Percentiles rank a stretch among this genome's conserved stretches.
Evolutionary conservation across 2,797 vertebrate species (phyloP).

Genomic region (Caiman crocodilus): DNA sequence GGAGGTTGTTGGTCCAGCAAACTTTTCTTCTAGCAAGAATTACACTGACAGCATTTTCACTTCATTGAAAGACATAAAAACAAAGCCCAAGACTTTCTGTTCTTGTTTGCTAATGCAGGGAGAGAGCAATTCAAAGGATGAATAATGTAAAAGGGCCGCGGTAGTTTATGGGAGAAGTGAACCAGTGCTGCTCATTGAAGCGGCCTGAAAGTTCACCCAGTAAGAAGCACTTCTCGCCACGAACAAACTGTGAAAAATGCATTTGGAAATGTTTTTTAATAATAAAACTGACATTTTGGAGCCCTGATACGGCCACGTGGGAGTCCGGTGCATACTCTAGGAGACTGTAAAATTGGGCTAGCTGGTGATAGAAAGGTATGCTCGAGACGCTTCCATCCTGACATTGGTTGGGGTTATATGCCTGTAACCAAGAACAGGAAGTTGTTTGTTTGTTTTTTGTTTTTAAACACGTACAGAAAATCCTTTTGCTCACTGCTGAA

Average conservation of each 20-base stretch:
- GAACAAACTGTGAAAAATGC: background rate
- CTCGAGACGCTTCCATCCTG: background rate
- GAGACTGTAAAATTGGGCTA: background rate
- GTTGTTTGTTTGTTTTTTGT: background rate
- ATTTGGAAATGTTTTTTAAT: slow-evolving; percentile 33
- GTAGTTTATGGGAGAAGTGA: slow-evolving; percentile 4
- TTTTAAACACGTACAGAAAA: accelerated
- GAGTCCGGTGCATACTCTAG: accelerated
- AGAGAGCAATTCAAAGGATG: slow-evolving; percentile 40
- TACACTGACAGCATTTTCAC: slow-evolving; percentile 47
- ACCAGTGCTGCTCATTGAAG: slow-evolving; percentile 10
- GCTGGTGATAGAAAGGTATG: background rate
- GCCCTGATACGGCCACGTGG: background rate
- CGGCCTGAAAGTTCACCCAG: slow-evolving; percentile 6
- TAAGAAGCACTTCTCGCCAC: background rate
- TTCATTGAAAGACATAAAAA: slow-evolving; percentile 15
- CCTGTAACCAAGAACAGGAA: background rate
- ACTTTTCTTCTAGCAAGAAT: slow-evolving; percentile 60
- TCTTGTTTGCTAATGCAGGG: slow-evolving; percentile 53
- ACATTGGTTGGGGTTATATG: background rate
- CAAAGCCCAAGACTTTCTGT: background rate
- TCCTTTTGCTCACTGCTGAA: background rate
- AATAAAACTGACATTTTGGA: background rate
- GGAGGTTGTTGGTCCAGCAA: slow-evolving; percentile 42
- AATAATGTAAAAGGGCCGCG: slow-evolving; percentile 53